Base-by-base conservation (phyloP, 2,888 invertebrate genomes). In the Ichneumoninae sp. region DNA sequence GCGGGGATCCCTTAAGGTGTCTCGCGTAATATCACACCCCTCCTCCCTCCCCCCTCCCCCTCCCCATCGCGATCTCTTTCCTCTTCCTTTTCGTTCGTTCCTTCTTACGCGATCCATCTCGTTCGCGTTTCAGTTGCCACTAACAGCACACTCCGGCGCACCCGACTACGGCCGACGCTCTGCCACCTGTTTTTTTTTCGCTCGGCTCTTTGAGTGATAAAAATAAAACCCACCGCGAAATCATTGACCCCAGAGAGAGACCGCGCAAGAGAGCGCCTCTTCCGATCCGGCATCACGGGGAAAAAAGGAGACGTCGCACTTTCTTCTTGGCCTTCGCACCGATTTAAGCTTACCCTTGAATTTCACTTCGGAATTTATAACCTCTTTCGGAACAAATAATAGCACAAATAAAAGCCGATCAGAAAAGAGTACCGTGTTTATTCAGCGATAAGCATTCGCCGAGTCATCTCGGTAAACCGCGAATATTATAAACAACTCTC, bases 1-100 rank as follows among this genome's bases (percentile, higher is more conserved):
- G 89, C 89, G 89, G 88, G 89, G 90, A 90, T 47, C 90, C 90
- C 91, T 88, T 87, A 87, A 90, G 86, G 85, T 88, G 86, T 89
- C 87, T 89, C 88, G 75, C 85, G 84, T 86, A 86, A 87, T 87
- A 86, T 86, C 91, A 89, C 90, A 90, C 90, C 89, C 87, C 87
- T 69, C 76, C 83, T 81, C 83, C 76, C 87, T 68, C 75, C 83
- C 76, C 77, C 81, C 83, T 81, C 79, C 74, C 66, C 80, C 80
- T 68, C 10, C 78, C 73, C 80, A 74, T 54, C 57, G 7, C 47
- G 36, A 66, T 52, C 69, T 79, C 73, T 73, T 71, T 83, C 79
- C 79, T 26, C 44, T 78, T 85, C 66, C 78, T 76, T 78, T 85
- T 80, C 69, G 69, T 79, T 83, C 75, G 68, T 68, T 77, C 63